phyloP scores from a whole-genome alignment of 2,797 vertebrate genomes.

The Pampus argenteus region DNA sequence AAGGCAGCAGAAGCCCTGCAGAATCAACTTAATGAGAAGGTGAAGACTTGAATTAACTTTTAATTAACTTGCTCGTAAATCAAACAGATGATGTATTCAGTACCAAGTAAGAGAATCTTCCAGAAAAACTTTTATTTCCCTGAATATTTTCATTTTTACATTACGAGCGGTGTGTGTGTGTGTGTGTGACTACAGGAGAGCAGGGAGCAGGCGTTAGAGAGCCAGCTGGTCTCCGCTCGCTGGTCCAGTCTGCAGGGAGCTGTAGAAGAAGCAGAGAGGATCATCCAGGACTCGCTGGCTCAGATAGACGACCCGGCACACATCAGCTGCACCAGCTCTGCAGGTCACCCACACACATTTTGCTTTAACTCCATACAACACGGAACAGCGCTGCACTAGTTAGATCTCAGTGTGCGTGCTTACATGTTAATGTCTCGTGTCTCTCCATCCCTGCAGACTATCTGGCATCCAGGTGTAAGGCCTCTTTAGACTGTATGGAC shows the following conservation, averaged over 20 bases:
- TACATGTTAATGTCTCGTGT: not conserved
- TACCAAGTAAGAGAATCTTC: not conserved
- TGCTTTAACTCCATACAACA: not conserved
- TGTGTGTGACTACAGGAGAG: constrained; percentile 80
- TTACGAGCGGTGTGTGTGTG: not conserved
- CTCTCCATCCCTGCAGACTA: constrained; percentile 86
- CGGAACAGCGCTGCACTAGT: not conserved
- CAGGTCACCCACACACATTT: constrained; percentile 80
- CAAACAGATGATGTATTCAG: not conserved
- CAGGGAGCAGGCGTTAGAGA: constrained; percentile 79
- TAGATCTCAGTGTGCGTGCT: not conserved
- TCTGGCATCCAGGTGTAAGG: constrained; percentile 88
- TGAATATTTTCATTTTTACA: not conserved
- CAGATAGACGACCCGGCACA: constrained; percentile 91
- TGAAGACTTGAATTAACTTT: constrained; percentile 44
- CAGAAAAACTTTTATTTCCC: not conserved
- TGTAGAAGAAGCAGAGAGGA: constrained; percentile 84
- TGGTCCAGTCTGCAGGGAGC: constrained; percentile 84
- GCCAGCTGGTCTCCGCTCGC: constrained; percentile 81
- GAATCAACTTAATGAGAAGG: constrained; percentile 88
- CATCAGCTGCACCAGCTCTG: constrained; percentile 90
- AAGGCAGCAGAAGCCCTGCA: constrained; percentile 77
- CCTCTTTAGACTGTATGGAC: constrained; percentile 85
- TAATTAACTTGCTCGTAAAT: not conserved
- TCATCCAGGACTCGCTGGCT: constrained; percentile 89